Evolutionary conservation across 2,113 vertebrate genomes (phyloP).

Genomic region (Charadrius vociferus): DNA sequence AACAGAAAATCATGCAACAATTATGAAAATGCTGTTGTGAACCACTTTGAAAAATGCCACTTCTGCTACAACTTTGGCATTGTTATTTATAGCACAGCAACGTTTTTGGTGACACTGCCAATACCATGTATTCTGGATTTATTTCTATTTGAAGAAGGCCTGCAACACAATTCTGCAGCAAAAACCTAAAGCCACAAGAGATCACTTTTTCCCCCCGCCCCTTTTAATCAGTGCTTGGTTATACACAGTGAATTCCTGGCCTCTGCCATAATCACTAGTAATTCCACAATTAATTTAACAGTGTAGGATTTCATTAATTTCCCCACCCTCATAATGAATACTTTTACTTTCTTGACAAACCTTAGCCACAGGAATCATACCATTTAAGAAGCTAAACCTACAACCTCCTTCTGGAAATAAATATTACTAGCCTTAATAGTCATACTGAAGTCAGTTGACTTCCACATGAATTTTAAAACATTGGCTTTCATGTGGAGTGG

Average conservation of each 20-base stretch:
- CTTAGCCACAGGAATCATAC: background rate
- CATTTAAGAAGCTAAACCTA: background rate
- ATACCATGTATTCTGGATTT: background rate
- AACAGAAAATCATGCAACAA: background rate
- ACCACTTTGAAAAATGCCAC: background rate
- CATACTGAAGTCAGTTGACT: background rate
- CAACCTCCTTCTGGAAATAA: background rate
- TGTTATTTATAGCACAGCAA: background rate
- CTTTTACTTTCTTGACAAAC: background rate
- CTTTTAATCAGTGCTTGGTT: background rate
- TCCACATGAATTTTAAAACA: background rate
- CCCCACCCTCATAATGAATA: no score
- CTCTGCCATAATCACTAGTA: background rate
- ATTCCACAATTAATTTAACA: background rate
- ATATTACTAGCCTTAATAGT: background rate
- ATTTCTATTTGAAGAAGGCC: background rate
- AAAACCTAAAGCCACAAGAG: background rate
- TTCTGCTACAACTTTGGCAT: background rate
- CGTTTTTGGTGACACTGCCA: background rate
- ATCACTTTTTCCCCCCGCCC: fast-evolving
- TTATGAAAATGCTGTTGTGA: background rate
- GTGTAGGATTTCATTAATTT: background rate
- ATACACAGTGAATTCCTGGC: background rate
- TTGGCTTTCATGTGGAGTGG: background rate
- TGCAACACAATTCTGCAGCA: background rate